Base-by-base conservation (phyloP, 1,140 invertebrate species). In the Caerostris darwini region DNA sequence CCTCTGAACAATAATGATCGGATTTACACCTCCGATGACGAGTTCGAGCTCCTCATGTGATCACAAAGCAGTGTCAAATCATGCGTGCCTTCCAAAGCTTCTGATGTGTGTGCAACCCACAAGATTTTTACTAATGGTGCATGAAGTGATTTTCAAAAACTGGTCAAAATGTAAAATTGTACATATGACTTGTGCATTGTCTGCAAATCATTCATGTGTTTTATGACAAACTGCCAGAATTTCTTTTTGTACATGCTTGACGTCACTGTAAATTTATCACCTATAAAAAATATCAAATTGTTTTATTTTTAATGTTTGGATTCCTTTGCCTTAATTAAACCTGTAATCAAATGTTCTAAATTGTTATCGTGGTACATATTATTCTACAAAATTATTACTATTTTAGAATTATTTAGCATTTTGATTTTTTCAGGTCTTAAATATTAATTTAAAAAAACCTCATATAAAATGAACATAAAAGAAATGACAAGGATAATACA, bases 21-120 rank as follows among this genome's bases (percentile, higher is more conserved):
- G 59, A 77, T 87, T 14, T 93, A 93, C 50, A 93, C 92, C 19
- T 93, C 92, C 17, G 92, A 93, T 93, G 83, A 93, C 50, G 92
- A 93, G 61, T 93, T 93, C 88, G 92, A 93, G 61, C 92, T 93
- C 6, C 56, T 93, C 10, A 77, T 71, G 85, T 87, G 12, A 85
- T 5, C 56, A 19, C 19, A 57, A 7, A 53, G 19, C 53, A 64
- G 17, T 64, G 53, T 77, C 17, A n/a, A 59, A 34, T 67, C 7
- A 67, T 57, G 54, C 57, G 89, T 90, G 89, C 64, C 64, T 77
- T 90, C 86, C 34, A 88, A 83, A 57, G 82, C 56, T 83, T 77
- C 34, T 77, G 14, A 77, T 12, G 34, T 77, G 34, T 77, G 71
- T 10, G 34, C 12, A 8, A 34, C 34, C 34, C 7, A 34, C 6